Base-by-base conservation (phyloP, 2,888 invertebrate species). In the Phaonia tiefii region DNA sequence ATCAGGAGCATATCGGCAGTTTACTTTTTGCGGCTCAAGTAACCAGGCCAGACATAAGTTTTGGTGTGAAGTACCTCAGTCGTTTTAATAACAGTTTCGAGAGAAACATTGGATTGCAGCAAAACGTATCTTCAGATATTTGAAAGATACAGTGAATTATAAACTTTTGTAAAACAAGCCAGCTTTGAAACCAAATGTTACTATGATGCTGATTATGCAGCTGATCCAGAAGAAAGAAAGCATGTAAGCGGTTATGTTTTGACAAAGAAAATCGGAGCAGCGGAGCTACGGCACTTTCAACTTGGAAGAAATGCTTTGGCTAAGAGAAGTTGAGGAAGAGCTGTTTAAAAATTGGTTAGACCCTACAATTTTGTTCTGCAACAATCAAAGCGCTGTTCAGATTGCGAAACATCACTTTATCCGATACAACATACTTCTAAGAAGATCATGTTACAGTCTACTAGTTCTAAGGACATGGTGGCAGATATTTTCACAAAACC, bases 171-270 rank as follows among this genome's bases (percentile, higher is more conserved):
- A 39, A 75, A 75, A 31, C 7, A 15, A 2, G 7, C 92, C 91
- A 1, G 88, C 86, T 0, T 93, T 92, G 0, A 92, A 92, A 4
- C 71, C 7, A 92, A 49, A 15, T 49, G 46, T 4, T 65, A 46
- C 39, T 67, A 58, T 63, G 75, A 75, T 37, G 75, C 75, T 8
- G 49, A 71, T 58, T 71, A 67, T 87, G 1, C 86, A 39, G 49
- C 63, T 0, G 75, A 75, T 17, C 63, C 42, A n/a, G 11, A 70
- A 15, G 31, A 54, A 15, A 54, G 69, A 49, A 75, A 75, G 44
- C 70, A 60, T 26, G 70, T 65, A 0, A 70, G 63, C 8, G 54
- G 54, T 1, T 76, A 76, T 15, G 13, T 76, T 1, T 46, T 71
- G 7, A 46, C 31, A 5, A 74, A 74, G 44, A 74, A 74, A 70